phyloP scores from a whole-genome alignment of 2,888 invertebrate species.

The Lissonota sp. region DNA sequence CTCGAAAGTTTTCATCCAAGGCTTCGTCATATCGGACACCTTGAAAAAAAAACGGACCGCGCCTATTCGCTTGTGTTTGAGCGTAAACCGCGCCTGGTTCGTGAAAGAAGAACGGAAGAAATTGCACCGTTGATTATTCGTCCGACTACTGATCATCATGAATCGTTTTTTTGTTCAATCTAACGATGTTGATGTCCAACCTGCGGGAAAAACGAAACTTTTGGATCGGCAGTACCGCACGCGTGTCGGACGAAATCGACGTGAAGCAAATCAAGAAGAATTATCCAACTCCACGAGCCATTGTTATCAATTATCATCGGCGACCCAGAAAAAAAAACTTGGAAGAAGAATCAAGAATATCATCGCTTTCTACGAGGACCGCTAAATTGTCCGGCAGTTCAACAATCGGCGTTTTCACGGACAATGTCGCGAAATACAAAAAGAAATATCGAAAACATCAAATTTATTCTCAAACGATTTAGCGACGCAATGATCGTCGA shows the following conservation, averaged over 20 bases:
- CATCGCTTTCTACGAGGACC: not conserved
- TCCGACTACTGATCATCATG: slow-evolving; percentile 4
- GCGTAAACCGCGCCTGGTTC: not conserved
- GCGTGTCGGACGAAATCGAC: slow-evolving; percentile 6
- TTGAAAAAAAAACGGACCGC: slow-evolving; percentile 15
- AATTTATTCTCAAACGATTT: not conserved
- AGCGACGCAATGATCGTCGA: not conserved
- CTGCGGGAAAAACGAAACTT: slow-evolving; percentile 6
- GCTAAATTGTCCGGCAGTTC: not conserved
- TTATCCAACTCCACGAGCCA: not conserved
- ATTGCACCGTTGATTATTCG: slow-evolving; percentile 18
- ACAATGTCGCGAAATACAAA: not conserved
- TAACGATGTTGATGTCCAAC: slow-evolving; percentile 29
- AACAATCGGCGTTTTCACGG: not conserved
- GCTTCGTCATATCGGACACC: not conserved
- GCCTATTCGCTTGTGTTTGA: not conserved
- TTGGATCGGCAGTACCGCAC: not conserved
- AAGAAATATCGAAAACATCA: not conserved
- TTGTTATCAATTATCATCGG: slow-evolving; percentile 7
- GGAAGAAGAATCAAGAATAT: not conserved
- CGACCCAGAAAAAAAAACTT: not conserved
- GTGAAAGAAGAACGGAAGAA: not conserved
- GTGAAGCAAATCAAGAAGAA: slow-evolving; percentile 3
- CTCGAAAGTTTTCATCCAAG: slow-evolving; percentile 9
- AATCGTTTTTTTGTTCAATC: slow-evolving; percentile 22